phyloP scores from a whole-genome alignment of 2,888 invertebrate species.

The Drosophila nr. fundita region DNA sequence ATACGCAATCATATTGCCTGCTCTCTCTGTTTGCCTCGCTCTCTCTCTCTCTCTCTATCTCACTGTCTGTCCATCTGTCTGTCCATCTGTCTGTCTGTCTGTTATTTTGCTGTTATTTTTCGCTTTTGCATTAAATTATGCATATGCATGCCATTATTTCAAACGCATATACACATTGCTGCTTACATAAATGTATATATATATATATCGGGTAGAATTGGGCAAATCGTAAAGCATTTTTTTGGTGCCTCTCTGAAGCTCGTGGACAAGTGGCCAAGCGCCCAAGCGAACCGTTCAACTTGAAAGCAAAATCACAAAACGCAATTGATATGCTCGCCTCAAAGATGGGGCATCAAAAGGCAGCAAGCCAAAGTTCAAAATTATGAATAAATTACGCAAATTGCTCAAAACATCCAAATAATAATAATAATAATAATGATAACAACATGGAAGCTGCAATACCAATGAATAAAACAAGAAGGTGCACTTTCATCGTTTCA shows the following conservation, averaged over 20 bases:
- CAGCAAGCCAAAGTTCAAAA: background rate
- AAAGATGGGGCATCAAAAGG: background rate
- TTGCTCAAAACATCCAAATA: background rate
- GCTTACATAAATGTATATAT: too few species aligned
- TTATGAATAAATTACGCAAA: background rate
- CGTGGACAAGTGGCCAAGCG: conserved; percentile 69
- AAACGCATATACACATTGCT: conserved; percentile 6
- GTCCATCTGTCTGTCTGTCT: conserved; percentile 6
- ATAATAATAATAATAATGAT: background rate
- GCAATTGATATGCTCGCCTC: conserved; percentile 37
- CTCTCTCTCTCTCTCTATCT: background rate
- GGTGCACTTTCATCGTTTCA: background rate
- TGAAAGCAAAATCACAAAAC: conserved; percentile 43
- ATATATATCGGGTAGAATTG: background rate
- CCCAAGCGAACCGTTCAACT: conserved; percentile 40
- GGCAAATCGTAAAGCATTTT: background rate
- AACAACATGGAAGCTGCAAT: background rate
- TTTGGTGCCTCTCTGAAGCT: conserved; percentile 4
- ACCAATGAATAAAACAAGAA: background rate
- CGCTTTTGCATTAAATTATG: conserved; percentile 58
- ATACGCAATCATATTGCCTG: conserved; percentile 71
- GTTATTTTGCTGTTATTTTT: conserved; percentile 7
- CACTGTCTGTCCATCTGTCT: background rate
- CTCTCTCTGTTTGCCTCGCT: background rate
- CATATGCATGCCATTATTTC: conserved; percentile 53